phyloP scores from a whole-genome alignment of 2,888 invertebrate genomes.

The Hedya salicella region DNA sequence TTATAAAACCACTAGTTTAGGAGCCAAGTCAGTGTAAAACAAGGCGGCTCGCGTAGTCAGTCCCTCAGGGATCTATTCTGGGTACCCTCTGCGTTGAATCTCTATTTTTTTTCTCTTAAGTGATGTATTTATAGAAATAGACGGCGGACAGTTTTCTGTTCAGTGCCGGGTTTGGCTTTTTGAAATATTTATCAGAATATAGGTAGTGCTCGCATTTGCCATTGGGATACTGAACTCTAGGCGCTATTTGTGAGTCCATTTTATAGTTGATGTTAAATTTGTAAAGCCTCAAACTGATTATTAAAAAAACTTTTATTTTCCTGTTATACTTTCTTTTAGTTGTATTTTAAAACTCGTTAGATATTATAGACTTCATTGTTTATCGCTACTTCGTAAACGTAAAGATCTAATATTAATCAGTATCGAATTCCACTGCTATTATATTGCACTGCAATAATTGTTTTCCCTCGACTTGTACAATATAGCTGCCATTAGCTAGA shows the following conservation, averaged over 20 bases:
- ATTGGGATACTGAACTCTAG: neutral
- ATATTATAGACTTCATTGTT: neutral
- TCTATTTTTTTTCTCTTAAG: constrained; percentile 69
- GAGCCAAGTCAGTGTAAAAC: constrained; percentile 60
- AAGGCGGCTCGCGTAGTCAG: constrained; percentile 70
- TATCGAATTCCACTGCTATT: constrained; percentile 19
- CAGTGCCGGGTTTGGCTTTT: constrained; percentile 30
- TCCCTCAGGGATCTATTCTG: constrained; percentile 83
- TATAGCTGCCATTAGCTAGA: constrained; percentile 58
- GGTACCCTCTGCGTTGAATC: constrained; percentile 71
- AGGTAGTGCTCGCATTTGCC: constrained; percentile 8
- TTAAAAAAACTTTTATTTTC: too few relatives aligned
- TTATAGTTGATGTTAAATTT: too few relatives aligned
- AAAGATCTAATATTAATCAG: constrained; percentile 9
- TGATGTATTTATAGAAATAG: constrained; percentile 81
- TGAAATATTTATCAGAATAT: constrained; percentile 19
- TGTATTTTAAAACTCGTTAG: neutral
- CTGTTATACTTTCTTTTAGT: neutral
- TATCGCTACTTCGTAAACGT: neutral
- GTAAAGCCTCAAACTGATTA: neutral
- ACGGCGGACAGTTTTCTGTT: constrained; percentile 51
- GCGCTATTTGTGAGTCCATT: neutral
- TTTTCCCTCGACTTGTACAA: constrained; percentile 33
- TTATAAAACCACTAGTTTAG: constrained; percentile 44
- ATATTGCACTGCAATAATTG: constrained; percentile 33